Percentiles rank a stretch among this genome's conserved stretches.
Evolutionary conservation across 2,113 vertebrate species (phyloP).

Genomic region (Hippocampus mohnikei): DNA sequence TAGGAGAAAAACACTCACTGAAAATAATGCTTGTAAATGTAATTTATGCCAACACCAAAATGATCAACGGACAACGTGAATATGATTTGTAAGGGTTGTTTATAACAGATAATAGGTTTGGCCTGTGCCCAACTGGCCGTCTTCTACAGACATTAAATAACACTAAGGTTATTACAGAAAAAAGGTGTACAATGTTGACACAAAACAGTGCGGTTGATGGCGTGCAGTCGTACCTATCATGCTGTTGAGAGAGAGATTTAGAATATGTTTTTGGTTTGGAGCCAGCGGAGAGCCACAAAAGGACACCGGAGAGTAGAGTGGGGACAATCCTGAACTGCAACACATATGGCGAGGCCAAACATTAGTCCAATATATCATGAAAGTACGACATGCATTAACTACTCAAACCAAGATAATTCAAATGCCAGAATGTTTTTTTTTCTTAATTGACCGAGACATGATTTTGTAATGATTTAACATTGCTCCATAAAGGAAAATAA

Average conservation of each 20-base stretch:
- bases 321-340: constrained; percentile 78
- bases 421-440: constrained; percentile 11
- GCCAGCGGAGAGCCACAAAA: constrained; percentile 88
- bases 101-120: neutral
- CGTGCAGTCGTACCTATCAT: constrained; percentile 84
- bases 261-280: constrained; percentile 82
- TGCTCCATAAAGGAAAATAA: neutral
- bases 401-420: constrained; percentile 25
- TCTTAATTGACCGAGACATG: too few species aligned
- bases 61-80: neutral
- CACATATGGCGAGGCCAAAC: constrained; percentile 13
- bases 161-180: neutral
- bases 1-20: neutral
- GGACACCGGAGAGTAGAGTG: constrained; percentile 85
- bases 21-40: neutral
- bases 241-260: constrained; percentile 89
- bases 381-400: constrained; percentile 5
- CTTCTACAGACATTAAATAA: neutral
- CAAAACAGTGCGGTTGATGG: neutral
- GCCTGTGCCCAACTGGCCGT: neutral
- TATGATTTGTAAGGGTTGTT: neutral
- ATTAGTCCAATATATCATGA: constrained; percentile 12
- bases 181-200: neutral
- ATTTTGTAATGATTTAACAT: neutral
- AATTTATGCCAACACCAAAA: neutral